Evolutionary conservation across 2,888 invertebrate genomes (phyloP), one percentile per base, ranked within the genome.

Genomic region (Mycalesis mineus): DNA sequence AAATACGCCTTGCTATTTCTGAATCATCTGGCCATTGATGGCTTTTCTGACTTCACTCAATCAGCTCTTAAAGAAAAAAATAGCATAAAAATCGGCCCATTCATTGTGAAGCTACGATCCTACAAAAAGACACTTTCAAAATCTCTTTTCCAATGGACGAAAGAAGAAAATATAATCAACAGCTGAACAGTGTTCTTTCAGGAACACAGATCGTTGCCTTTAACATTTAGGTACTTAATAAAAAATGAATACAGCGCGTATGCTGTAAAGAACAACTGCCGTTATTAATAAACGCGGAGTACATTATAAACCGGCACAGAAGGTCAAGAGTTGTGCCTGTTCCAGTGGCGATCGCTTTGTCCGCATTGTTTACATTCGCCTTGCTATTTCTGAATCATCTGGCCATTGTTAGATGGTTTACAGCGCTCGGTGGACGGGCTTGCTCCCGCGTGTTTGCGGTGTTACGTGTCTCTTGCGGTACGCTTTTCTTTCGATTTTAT

Each of bases 361-460:
- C 82, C 84, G 82, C 74, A 67, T 67, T 86, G 88, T 89, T 88
- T 88, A 89, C 80, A 71, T 81, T 86, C 80, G 73, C 80, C 49
- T n/a, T 77, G 87, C 88, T 89, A 89, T 89, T 89, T 89, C 84
- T 77, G 84, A 77, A 81, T 88, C 88, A 87, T 88, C 87, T 88
- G 85, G 86, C 72, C 88, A 88, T 89, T 89, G 88, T 89, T 88
- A 87, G 75, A 63, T 69, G 84, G 84, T 82, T 85, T 83, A 83
- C 77, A 65, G 70, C 67, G 69, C 65, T 67, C 73, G 72, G 76
- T 68, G 77, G 73, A 71, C 70, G 52, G 41, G 70, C 65, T 65
- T 61, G 15, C 33, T 47, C 15, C 42, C 40, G 41, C 52, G 31
- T 51, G 31, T 17, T 68, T 78, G 82, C 64, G 81, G 77, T 71